Base-by-base conservation (phyloP, 1,140 invertebrate genomes). In the Apocrypta bakeri region DNA sequence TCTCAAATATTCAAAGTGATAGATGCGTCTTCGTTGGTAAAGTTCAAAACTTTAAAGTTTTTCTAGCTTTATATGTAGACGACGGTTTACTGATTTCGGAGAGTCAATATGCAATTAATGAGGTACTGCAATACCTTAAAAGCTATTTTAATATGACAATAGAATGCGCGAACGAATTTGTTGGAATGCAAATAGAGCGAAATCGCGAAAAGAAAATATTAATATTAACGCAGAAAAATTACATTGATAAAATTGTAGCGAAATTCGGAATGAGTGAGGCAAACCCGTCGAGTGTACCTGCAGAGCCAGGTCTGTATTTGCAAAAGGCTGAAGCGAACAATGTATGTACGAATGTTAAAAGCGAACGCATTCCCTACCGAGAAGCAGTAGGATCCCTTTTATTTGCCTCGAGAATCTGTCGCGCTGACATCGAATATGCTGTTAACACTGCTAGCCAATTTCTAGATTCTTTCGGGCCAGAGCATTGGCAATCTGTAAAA, bases 111-210 rank as follows among this genome's bases (percentile, higher is more conserved):
- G 42, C 25, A 6, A 68, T 85, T 29, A 21, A 83, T 7, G n/a
- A 82, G 21, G 66, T 90, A 29, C 69, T 89, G 25, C 11, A 68
- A 42, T n/a, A 81, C 56, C 78, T 90, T 27, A 56, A 80, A 76
- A 68, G 33, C 14, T 74, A 71, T 81, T 88, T 90, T 80, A 79
- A 79, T 21, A 79, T 71, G n/a, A 71, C 37, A 1, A 6, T 71
- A n/a, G 27, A 31, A 6, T 1, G 9, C 1, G 68, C 25, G 29
- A 71, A 68, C 29, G 74, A 76, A n/a, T 76, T 76, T 76, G 48
- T 71, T 37, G 86, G 87, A 14, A 61, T 89, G n/a, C 82, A 89
- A 75, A 89, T 90, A 64, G 29, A 85, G 56, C 84, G 85, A 12
- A 31, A 88, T 83, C 80, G 84, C 61, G 42, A 61, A 25, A 81